Conservation (phyloP, 2,888 invertebrate species). For the Pristionchus fissidentatus region DNA sequence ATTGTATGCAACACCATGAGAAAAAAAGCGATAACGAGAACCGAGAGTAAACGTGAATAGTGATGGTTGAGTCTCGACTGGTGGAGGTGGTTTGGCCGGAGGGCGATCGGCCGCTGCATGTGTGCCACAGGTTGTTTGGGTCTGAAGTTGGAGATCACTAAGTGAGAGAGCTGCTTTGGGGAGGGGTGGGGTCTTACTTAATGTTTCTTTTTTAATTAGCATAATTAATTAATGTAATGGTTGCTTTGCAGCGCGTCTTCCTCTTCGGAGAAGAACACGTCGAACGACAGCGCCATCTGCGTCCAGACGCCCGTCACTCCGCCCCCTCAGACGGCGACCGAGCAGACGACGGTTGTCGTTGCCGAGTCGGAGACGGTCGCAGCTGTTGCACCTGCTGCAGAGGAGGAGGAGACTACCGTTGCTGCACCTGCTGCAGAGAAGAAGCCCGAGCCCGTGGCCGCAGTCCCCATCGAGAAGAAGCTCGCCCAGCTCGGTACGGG, state of each 20-base stretch:
- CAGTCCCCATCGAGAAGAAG: background rate
- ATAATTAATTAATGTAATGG: background rate
- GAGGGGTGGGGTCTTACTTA: background rate
- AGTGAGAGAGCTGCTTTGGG: conserved; percentile 2
- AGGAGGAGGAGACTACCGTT: background rate
- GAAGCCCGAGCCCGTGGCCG: no score
- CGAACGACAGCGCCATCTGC: conserved; percentile 47
- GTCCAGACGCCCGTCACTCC: conserved; percentile 38
- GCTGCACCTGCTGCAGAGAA: background rate
- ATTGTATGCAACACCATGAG: background rate
- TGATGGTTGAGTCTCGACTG: conserved; percentile 35
- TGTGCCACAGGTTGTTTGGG: background rate
- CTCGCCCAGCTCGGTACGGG: conserved; percentile 16
- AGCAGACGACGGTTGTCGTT: background rate
- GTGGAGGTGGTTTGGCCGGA: background rate
- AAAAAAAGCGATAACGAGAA: background rate
- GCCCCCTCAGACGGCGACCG: background rate
- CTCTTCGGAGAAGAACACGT: conserved; percentile 46
- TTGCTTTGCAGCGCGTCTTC: conserved; percentile 33
- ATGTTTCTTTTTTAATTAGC: background rate
- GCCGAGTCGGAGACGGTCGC: background rate
- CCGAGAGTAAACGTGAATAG: conserved; percentile 8
- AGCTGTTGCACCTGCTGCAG: background rate
- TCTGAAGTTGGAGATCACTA: background rate
- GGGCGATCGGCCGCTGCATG: background rate